Percentiles rank a stretch among this genome's conserved stretches.
Evolutionary conservation across 2,888 invertebrate species (phyloP).

Genomic region (Leuctra nigra): DNA sequence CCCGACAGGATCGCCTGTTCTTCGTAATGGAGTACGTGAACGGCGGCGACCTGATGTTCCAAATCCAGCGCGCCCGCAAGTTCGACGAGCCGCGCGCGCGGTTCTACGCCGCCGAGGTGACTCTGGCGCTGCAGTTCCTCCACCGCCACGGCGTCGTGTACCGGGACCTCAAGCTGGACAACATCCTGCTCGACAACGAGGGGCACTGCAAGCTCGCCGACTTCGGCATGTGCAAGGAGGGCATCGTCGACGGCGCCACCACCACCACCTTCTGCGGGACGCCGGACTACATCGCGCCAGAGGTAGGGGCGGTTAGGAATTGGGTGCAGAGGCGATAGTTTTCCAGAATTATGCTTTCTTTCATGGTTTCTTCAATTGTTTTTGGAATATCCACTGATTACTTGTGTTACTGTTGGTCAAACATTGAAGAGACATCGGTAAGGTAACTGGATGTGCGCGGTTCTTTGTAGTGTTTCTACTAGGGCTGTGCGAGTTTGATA

Average conservation of each 20-base stretch:
- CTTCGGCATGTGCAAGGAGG: constrained; percentile 99
- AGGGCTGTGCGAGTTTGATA: too few species aligned
- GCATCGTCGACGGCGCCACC: constrained; percentile 78
- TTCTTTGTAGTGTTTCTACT: too few species aligned
- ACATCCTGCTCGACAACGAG: constrained; percentile 92
- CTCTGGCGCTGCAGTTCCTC: constrained; percentile 93
- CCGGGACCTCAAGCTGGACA: constrained; percentile 97
- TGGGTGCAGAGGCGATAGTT: too few species aligned
- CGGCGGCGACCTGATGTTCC: constrained; percentile 98
- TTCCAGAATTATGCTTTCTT: neutral
- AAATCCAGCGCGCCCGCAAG: constrained; percentile 96
- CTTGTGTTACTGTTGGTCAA: too few species aligned
- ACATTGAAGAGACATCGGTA: too few species aligned
- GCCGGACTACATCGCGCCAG: constrained; percentile 98
- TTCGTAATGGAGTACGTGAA: constrained; percentile 99
- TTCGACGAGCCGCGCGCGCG: constrained; percentile 94
- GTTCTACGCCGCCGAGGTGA: constrained; percentile 98
- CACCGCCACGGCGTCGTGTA: constrained; percentile 97
- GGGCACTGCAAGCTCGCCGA: constrained; percentile 93
- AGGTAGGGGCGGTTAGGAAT: too few species aligned
- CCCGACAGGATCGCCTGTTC: constrained; percentile 84
- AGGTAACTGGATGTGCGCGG: too few species aligned
- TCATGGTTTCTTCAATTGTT: too few species aligned
- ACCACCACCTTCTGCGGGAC: constrained; percentile 99
- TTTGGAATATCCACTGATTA: too few species aligned